Evolutionary conservation across 2,888 invertebrate species (phyloP), one percentile per base, ranked within the genome.

Genomic region (Acanthococcus lagerstroemiae): DNA sequence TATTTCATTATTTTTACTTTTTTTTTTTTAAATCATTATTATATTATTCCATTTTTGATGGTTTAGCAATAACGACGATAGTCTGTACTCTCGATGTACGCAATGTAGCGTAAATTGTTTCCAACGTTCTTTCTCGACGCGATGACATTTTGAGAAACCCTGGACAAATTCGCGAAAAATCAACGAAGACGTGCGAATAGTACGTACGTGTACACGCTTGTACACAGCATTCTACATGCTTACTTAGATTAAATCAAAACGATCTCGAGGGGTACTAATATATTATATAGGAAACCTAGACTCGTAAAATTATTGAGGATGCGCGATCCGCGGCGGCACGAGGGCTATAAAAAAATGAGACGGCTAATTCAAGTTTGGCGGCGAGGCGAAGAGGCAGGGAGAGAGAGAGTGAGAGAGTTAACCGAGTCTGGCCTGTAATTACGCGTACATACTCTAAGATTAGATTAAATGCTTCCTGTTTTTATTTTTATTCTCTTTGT

Each of bases 401-500:
- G 24, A 27, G n/a, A n/a, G n/a, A 21, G 45, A 48, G 48, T 24
- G 3, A n/a, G 52, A 37, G 37, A 52, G 52, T 61, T 52, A 52
- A 30, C 50, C 50, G 52, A 61, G 61, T 61, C 61, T 52, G 61
- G 61, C 52, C 50, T 61, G 61, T 61, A 52, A 61, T 60, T 61
- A 61, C 54, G 37, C 61, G 52, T 61, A 61, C 44, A 30, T 52
- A 52, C 52, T 27, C 61, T 61, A 61, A 60, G 60, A 60, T 61
- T 52, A 61, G 61, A 61, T 61, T 61, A 61, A 61, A 61, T n/a
- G 30, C 61, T 61, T 61, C 61, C 61, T 61, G 61, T 61, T 61
- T 61, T 61, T 61, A 61, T 61, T 61, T 61, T 61, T 61, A 52
- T 61, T 50, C 30, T 61, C 37, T 22, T 12, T 52, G 22, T 12